Evolutionary conservation across 2,888 invertebrate species (phyloP), one percentile per base, ranked within the genome.

Genomic region (Andricus quercusramuli): DNA sequence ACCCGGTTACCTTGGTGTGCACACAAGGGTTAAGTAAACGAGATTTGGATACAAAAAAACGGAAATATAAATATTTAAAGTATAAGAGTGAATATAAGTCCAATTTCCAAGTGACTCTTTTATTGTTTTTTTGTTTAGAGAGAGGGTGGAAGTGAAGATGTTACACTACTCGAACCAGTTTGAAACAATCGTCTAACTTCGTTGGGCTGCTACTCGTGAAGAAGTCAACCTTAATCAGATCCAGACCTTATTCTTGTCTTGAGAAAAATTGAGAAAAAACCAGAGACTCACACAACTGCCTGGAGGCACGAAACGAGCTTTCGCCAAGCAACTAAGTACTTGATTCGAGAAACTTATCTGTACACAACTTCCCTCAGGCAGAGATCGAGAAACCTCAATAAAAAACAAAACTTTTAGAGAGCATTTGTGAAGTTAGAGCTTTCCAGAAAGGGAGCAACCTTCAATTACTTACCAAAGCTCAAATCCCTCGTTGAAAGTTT

Each of bases 141-240:
- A 47, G 25, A 68, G 68, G 68, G 25, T 68, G 17, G 25, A 47
- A 68, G 68, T 68, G 32, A 70, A 51, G 51, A 70, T 70, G 29
- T 70, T 51, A 29, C 70, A 51, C 29, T 51, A 70, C 51, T 70
- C 20, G 70, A 29, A 51, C 51, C 17, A 51, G 70, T 29, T 70
- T 51, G 47, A 70, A 70, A 70, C 29, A 70, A 70, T 47, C 20
- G 47, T 2, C 17, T 70, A 51, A 70, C 68, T 29, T 70, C 68
- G 68, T 70, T 29, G 29, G 68, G 25, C 68, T 70, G 25, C 29
- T 25, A 47, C 68, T 70, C 25, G 22, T 70, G 70, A 70, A 51
- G 29, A 51, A 82, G 80, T 77, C 83, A 81, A 81, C 83, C 83
- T 85, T 85, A 83, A 85, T 85, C 79, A 83, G 78, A 83, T 82